Evolutionary conservation across 2,113 vertebrate species (phyloP), one percentile per base, ranked within the genome.

Genomic region (Macquaria australasica): DNA sequence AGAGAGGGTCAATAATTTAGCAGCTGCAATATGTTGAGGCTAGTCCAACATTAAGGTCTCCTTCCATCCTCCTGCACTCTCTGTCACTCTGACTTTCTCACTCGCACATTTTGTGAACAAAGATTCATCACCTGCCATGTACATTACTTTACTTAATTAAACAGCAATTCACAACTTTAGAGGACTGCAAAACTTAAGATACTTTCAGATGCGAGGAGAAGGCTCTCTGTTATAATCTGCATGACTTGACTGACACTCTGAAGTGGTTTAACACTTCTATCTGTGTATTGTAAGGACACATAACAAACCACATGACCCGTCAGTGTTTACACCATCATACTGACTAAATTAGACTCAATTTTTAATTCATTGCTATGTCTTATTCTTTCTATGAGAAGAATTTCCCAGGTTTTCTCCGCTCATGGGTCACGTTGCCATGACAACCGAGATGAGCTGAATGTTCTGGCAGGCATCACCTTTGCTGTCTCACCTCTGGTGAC

Each of bases 391-490:
- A 28, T 58, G 62, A 78, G 59, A 79, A 78, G 58, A 84, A 64
- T 81, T 60, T 48, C 50, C 34, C 66, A 73, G 60, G 80, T 81
- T 89, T 90, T 73, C 63, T 73, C 58, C 21, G 5, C 80, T 77
- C 81, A 15, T 90, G 92, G 93, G 91, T 91, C 91, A 86, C 12
- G 96, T 97, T 97, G 94, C 95, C 94, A 97, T 97, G 95, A 96
- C 92, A 95, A 97, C 96, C 84, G 94, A 95, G 96, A 88, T 94
- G 96, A 88, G 74, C 41, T 72, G 93, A 95, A 94, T 93, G 88
- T 95, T 95, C 93, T 94, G 92, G 95, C 94, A 96, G 84, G 94
- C 95, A 96, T 97, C 97, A 97, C 96, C 97, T 97, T 96, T 95
- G 92, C 96, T 96, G 95, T 96, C 96, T 96, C 94, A 92, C 94